Evolutionary conservation across 2,113 vertebrate species (phyloP), one percentile per base, ranked within the genome.

Genomic region (Eulemur rufifrons): DNA sequence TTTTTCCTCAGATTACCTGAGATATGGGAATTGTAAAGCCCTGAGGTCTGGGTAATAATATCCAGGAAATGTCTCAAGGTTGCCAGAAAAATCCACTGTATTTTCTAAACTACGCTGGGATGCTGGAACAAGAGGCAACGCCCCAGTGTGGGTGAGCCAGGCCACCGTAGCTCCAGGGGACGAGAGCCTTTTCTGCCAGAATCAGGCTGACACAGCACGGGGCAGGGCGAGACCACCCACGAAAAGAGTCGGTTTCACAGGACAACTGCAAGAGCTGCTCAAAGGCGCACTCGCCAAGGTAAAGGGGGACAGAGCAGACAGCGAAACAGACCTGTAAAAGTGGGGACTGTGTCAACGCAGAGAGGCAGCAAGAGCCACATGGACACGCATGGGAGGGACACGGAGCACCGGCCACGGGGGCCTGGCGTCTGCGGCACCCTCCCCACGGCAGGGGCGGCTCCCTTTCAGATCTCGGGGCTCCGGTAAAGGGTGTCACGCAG

Each of bases 391-490:
- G 6, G 47, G 32, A 69, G 27, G 37, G 68, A 68, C 17, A 21
- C 5, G 0, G 69, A 80, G 47, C 39, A 47, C 29, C 37, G 47
- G 61, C n/a, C 17, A 17, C 6, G 13, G 29, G 68, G 25, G 6
- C 42, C 54, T 92, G 34, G 86, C 6, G 2, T 86, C 5, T 4
- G 2, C 29, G 21, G 39, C 77, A 52, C 18, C 32, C 86, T 54
- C 29, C 17, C 50, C 71, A 52, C 52, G 27, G 88, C 90, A 95
- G 96, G 88, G 45, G 76, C 3, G 5, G 47, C 89, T 97, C 59
- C 42, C 47, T 63, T 3, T 23, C 17, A 21, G 71, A 15, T 20
- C 10, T 15, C 21, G 15, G 9, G 11, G 37, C 42, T 37, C 9
- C 1, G 4, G 13, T 17, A 34, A 73, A 9, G 37, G 9, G 3